phyloP scores from a whole-genome alignment of 2,888 invertebrate species.

The Cerceris rybyensis region DNA sequence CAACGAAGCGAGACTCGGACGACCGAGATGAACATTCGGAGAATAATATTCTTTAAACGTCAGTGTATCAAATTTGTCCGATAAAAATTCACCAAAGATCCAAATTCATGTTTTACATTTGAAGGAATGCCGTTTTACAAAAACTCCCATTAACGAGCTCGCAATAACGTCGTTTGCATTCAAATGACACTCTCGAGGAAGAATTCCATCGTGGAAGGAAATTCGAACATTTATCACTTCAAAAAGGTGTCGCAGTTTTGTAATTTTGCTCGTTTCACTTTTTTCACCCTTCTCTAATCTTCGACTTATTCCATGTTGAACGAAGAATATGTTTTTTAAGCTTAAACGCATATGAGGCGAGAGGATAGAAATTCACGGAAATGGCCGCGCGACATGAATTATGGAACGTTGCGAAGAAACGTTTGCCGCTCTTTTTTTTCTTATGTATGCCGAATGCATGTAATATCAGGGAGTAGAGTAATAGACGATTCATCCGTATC shows the following conservation, averaged over 20 bases:
- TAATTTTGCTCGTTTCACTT: background rate
- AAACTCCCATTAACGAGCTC: too few relatives aligned
- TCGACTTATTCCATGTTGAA: background rate
- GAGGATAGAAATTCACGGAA: conserved; percentile 30
- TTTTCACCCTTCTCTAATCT: background rate
- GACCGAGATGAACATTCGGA: background rate
- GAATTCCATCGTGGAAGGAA: background rate
- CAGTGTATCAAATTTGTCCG: background rate
- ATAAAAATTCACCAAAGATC: too few relatives aligned
- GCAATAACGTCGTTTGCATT: too few relatives aligned
- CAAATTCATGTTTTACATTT: too few relatives aligned
- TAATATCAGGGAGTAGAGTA: conserved; percentile 42
- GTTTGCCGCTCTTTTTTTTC: conserved; percentile 18
- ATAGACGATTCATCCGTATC: conserved; percentile 33
- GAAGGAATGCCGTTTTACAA: too few relatives aligned
- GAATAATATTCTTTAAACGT: background rate
- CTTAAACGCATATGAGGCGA: background rate
- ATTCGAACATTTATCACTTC: too few relatives aligned
- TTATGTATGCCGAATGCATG: conserved; percentile 30
- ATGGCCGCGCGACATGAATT: conserved; percentile 32
- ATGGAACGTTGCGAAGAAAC: conserved; percentile 34
- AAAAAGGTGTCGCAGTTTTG: background rate
- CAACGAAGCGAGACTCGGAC: background rate
- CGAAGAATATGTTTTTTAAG: conserved; percentile 1
- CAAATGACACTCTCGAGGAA: too few relatives aligned